Conservation (phyloP, 2,113 vertebrate genomes). For the Limanda limanda region DNA sequence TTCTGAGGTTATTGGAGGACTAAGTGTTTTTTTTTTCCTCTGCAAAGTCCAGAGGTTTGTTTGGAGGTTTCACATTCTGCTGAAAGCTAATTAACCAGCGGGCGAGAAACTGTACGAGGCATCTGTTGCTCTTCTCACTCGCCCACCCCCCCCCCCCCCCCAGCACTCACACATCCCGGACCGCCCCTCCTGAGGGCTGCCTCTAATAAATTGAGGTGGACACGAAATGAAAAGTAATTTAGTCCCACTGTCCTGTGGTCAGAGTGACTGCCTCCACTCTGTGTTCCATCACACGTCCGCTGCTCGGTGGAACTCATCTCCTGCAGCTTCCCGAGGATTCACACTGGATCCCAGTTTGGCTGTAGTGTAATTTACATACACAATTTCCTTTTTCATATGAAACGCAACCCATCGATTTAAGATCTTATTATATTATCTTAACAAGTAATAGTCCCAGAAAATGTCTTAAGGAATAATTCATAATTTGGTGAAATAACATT, state of each 20-base stretch:
- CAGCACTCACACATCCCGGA: slow-evolving; percentile 23
- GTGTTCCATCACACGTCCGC: background rate
- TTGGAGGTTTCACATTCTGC: slow-evolving; percentile 4
- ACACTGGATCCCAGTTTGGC: no score
- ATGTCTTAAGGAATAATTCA: no score
- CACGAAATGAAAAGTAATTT: slow-evolving; percentile 72
- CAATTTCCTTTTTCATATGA: no score
- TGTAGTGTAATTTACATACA: background rate
- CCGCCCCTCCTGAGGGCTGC: slow-evolving; percentile 45
- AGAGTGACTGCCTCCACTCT: slow-evolving; percentile 27
- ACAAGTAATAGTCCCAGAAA: no score
- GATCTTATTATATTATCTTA: no score
- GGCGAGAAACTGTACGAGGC: slow-evolving; percentile 12
- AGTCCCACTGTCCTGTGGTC: slow-evolving; percentile 34
- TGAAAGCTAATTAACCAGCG: slow-evolving; percentile 40
- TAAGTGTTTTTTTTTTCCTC: slow-evolving; percentile 19
- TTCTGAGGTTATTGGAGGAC: background rate
- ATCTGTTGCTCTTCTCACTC: slow-evolving; percentile 51
- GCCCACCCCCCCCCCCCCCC: slow-evolving; percentile 22
- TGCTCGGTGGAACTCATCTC: background rate
- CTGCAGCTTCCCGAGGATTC: background rate
- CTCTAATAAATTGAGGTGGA: slow-evolving; percentile 73
- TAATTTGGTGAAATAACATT: background rate
- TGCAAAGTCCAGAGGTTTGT: slow-evolving; percentile 18
- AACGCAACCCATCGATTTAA: no score